phyloP scores from a whole-genome alignment of 2,888 invertebrate genomes.

The Yponomeuta sedellus region DNA sequence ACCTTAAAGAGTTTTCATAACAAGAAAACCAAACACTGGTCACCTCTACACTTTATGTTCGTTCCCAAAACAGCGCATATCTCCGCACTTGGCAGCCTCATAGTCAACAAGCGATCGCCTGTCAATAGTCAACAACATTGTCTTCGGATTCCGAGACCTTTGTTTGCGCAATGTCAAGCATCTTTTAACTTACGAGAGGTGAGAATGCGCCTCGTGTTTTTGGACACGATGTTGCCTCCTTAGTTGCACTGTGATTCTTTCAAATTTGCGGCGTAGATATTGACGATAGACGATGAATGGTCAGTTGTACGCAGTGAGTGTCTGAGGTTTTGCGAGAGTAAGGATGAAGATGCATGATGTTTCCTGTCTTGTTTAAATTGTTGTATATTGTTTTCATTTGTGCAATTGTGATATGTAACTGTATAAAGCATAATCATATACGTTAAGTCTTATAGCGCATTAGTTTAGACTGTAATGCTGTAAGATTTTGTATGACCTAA shows the following conservation, averaged over 20 bases:
- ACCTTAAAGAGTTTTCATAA: not conserved
- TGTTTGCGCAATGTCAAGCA: conserved; percentile 6
- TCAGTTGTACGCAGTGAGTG: too few species aligned
- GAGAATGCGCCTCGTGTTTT: not conserved
- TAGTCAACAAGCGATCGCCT: not conserved
- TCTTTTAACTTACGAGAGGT: not conserved
- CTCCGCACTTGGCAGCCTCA: not conserved
- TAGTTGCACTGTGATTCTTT: not conserved
- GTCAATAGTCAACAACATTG: conserved; percentile 12
- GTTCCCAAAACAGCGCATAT: conserved; percentile 7
- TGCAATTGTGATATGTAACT: too few species aligned
- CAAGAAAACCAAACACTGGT: not conserved
- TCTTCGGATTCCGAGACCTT: conserved; percentile 9
- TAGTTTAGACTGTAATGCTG: too few species aligned
- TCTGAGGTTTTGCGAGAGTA: too few species aligned
- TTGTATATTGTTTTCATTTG: too few species aligned
- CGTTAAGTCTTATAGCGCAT: too few species aligned
- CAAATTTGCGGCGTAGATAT: not conserved
- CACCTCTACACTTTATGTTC: not conserved
- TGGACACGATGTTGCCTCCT: not conserved
- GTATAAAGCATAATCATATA: too few species aligned
- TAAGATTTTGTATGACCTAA: too few species aligned
- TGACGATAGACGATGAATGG: too few species aligned
- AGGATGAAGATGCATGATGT: too few species aligned
- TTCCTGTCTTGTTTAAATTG: too few species aligned